phyloP scores from a whole-genome alignment of 2,113 vertebrate species.

The Eidolon helvum region DNA sequence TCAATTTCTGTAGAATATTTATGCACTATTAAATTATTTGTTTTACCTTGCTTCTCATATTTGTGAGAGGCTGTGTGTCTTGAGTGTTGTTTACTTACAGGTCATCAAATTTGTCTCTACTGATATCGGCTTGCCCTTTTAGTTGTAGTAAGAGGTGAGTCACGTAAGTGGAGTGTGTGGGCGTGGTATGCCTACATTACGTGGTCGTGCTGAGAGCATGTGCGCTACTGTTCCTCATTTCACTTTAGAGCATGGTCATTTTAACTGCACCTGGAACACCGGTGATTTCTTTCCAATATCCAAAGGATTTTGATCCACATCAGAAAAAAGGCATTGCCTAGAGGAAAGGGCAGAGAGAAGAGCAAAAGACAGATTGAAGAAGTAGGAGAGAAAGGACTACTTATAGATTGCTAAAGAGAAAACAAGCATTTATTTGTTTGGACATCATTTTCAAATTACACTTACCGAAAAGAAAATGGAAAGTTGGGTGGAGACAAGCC shows the following conservation, averaged over 20 bases:
- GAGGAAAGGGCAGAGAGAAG: not conserved
- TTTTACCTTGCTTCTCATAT: not conserved
- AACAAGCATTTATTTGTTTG: not conserved
- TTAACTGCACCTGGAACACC: not conserved
- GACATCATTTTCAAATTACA: not conserved
- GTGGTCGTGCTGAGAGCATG: no score
- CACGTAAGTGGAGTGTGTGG: not conserved
- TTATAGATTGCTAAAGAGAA: not conserved
- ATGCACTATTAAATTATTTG: constrained; percentile 26
- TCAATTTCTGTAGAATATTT: not conserved
- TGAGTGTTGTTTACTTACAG: not conserved
- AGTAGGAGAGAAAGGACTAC: not conserved
- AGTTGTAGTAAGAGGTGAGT: not conserved
- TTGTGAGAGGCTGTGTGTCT: not conserved
- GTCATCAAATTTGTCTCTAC: not conserved
- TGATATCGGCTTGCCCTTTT: not conserved
- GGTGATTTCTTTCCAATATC: not conserved
- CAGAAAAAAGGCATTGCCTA: not conserved
- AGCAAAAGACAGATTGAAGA: not conserved
- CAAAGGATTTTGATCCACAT: not conserved
- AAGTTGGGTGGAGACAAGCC: not conserved
- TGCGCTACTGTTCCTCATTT: not conserved
- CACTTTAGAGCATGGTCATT: not conserved
- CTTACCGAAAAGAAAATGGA: not conserved
- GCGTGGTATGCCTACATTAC: not conserved